These are phyloP conservation scores for Caenorhabditis sp. DNA, from an alignment of 2,888 invertebrate genomes.

Conservation along the genomic window DNA sequence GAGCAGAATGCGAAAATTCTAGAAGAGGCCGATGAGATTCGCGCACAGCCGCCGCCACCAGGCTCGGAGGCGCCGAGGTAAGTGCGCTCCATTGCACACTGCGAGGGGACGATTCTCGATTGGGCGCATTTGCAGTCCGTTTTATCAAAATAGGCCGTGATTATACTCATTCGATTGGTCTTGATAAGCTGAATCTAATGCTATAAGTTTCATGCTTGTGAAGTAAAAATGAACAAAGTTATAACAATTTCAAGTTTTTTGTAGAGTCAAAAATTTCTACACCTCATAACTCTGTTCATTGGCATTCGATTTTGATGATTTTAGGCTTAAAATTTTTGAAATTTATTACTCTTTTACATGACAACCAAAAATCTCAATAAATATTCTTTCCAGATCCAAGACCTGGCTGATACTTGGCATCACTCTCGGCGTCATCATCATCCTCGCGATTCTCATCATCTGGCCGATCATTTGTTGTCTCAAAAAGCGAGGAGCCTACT, in stretches of 20 bases:
- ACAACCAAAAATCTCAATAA: too few species aligned
- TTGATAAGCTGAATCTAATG: neutral
- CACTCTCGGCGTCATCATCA: slow-evolving; percentile 14
- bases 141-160: neutral
- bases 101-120: neutral
- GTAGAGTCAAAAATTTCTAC: neutral
- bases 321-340: neutral
- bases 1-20: neutral
- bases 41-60: neutral
- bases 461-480: slow-evolving; percentile 7
- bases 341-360: neutral
- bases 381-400: too few species aligned
- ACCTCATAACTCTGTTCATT: neutral
- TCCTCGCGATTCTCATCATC: slow-evolving; percentile 2
- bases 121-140: neutral
- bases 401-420: neutral
- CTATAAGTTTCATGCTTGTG: neutral
- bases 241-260: neutral
- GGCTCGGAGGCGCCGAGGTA: neutral
- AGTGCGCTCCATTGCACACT: neutral
- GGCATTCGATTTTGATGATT: neutral
- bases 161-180: neutral
- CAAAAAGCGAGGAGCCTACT: slow-evolving; percentile 19
- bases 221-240: neutral
- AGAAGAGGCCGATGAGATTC: neutral